Evolutionary conservation across 1,140 invertebrate genomes (phyloP), one percentile per base, ranked within the genome.

Genomic region (Lerema accius): DNA sequence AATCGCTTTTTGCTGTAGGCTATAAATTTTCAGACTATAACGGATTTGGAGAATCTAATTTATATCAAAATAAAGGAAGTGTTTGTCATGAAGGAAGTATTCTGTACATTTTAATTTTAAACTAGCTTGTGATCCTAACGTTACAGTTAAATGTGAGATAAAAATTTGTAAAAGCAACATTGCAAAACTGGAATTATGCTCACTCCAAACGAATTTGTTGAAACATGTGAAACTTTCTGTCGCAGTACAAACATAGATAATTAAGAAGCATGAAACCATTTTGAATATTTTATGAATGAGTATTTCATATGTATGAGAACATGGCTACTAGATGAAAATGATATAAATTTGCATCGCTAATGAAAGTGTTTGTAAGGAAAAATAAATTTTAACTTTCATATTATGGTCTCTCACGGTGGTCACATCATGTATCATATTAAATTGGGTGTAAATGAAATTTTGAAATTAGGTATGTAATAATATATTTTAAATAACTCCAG

Each of bases 291-390:
- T 80, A 83, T 79, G 78, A 84, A 82, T 76, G 70, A 73, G 62
- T 73, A 82, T 87, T 89, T 88, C 82, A 89, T 89, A 86, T 88
- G 86, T 83, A 86, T 88, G 82, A 85, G 84, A 71, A 78, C 83
- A 78, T 78, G 79, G 86, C 78, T 77, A 85, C 83, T 85, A 78
- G 77, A 86, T 71, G 77, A 78, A 80, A 82, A 87, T 84, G 80
- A 82, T 83, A 69, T 74, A 70, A 87, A 89, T 89, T 85, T 79
- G 71, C 82, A 84, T 83, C 72, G 64, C 71, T 84, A 82, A 84
- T 86, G 78, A 84, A 78, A 77, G 73, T 69, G 68, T 78, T 77
- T 84, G 69, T 69, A 64, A 69, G 55, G 42, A 58, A 58, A 51
- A 46, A 46, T 46, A 46, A 45, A 17, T 55, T 40, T 42, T 32